A percentile compares a stretch with the other conserved stretches of the same genome.
Evolutionary conservation across 2,797 vertebrate species (phyloP).

Genomic region (Parauchenoglanis ngamensis): DNA sequence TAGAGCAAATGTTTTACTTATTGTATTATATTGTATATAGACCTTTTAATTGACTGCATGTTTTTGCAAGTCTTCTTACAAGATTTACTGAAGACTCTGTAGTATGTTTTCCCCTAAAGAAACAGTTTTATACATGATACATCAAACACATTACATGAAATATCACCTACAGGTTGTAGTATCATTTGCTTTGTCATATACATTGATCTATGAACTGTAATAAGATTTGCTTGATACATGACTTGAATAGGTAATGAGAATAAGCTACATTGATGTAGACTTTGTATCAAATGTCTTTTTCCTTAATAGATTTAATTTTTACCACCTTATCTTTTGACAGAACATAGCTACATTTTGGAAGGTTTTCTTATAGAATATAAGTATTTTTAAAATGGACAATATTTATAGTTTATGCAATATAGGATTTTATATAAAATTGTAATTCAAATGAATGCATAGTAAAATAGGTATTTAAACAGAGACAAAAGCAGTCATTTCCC

Average conservation of each 20-base stretch:
- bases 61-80: neutral
- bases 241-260: neutral
- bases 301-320: neutral
- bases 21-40: neutral
- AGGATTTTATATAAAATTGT: neutral
- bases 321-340: neutral
- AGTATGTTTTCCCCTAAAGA: neutral
- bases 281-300: neutral
- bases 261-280: neutral
- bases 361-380: neutral
- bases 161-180: neutral
- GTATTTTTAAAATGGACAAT: neutral
- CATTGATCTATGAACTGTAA: neutral
- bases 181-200: neutral
- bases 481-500: slow-evolving; percentile 31
- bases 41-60: neutral
- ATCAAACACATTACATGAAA: neutral
- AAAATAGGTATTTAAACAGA: slow-evolving; percentile 29
- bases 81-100: neutral
- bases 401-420: neutral
- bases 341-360: neutral
- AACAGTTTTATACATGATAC: neutral
- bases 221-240: neutral
- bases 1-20: neutral
- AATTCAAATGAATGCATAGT: neutral